phyloP scores from a whole-genome alignment of 1,140 invertebrate genomes.

The Bactericera cockerelli region DNA sequence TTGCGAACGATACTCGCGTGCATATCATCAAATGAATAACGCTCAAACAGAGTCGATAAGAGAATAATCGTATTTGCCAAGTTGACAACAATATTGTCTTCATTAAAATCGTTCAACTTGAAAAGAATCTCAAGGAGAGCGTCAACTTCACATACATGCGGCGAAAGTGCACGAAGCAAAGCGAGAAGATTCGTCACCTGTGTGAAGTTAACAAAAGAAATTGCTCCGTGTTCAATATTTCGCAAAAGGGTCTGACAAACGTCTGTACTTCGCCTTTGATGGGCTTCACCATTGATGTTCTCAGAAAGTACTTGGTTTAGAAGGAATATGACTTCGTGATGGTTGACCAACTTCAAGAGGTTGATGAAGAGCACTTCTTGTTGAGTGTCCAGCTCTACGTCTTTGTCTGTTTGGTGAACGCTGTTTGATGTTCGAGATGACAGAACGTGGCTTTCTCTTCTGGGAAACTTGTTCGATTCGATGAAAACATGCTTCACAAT shows the following conservation, averaged over 20 bases:
- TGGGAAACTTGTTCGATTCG: not conserved
- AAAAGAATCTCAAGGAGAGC: not conserved
- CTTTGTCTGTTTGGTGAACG: too few relatives aligned
- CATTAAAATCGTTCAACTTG: not conserved
- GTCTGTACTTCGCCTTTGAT: not conserved
- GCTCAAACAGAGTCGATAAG: not conserved
- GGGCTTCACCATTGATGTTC: not conserved
- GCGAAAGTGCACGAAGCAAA: not conserved
- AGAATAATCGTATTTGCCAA: not conserved
- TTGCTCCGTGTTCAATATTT: not conserved
- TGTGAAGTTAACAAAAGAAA: not conserved
- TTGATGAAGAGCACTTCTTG: constrained; percentile 1
- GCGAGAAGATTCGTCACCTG: not conserved
- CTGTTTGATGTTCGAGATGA: not conserved
- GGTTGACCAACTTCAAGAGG: not conserved
- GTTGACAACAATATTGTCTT: not conserved
- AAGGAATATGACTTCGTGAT: not conserved
- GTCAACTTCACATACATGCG: not conserved
- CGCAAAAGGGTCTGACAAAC: not conserved
- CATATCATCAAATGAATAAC: not conserved
- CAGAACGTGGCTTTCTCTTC: not conserved
- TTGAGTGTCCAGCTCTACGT: not conserved
- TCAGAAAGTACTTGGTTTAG: not conserved
- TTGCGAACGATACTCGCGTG: not conserved
- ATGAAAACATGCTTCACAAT: not conserved